Conservation (phyloP, 2,888 invertebrate species). For the Drosophila maculinotata region DNA sequence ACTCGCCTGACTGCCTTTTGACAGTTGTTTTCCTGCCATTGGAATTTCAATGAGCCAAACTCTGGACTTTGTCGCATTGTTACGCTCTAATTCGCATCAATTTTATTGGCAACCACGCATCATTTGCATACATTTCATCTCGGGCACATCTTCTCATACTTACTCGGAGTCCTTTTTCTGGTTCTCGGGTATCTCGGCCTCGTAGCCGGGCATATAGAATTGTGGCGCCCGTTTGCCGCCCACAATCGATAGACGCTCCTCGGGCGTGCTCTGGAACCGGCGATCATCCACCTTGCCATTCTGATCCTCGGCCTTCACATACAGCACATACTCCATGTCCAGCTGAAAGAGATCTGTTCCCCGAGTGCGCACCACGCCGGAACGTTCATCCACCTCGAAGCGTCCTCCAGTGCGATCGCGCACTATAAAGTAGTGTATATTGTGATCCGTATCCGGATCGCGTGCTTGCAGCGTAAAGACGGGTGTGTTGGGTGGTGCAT, state of each 20-base stretch:
- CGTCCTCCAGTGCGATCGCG: conserved; percentile 92
- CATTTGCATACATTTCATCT: conserved; percentile 57
- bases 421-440: conserved; percentile 98
- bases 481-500: conserved; percentile 97
- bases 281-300: conserved; percentile 96
- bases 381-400: conserved; percentile 95
- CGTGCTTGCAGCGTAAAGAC: conserved; percentile 98
- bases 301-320: conserved; percentile 97
- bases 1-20: conserved; percentile 69
- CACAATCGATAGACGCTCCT: conserved; percentile 96
- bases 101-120: conserved; percentile 62
- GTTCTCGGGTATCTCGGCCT: conserved; percentile 98
- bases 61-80: conserved; percentile 25
- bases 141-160: no score
- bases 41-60: conserved; percentile 74
- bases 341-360: conserved; percentile 96
- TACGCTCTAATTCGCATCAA: conserved; percentile 60
- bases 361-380: conserved; percentile 95
- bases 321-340: conserved; percentile 98
- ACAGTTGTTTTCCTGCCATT: conserved; percentile 67
- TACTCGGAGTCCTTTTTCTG: conserved; percentile 98
- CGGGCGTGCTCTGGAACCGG: conserved; percentile 95
- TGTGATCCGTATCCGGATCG: conserved; percentile 98
- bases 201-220: conserved; percentile 97
- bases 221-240: conserved; percentile 99